Conservation (phyloP, 2,888 invertebrate genomes). For the Hyalella azteca region DNA sequence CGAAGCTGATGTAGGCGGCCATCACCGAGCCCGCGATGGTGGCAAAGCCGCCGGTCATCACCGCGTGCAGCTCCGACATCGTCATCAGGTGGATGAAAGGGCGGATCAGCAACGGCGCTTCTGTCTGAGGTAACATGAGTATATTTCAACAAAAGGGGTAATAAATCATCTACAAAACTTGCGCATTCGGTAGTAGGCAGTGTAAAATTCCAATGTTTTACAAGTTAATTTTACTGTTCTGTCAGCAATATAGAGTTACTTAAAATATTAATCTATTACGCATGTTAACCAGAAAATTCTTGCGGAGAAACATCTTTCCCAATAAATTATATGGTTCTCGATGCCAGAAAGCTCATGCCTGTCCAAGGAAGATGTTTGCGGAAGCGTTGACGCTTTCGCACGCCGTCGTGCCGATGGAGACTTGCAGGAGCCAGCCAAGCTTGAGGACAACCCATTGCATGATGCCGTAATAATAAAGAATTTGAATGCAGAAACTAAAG, state of each 20-base stretch:
- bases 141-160: too few relatives aligned
- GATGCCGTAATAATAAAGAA: slow-evolving; percentile 85
- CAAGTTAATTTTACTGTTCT: too few relatives aligned
- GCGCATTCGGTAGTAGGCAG: too few relatives aligned
- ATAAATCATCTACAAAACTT: too few relatives aligned
- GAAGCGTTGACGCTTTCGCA: slow-evolving; percentile 93
- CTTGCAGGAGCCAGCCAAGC: slow-evolving; percentile 78
- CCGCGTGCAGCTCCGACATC: slow-evolving; percentile 86
- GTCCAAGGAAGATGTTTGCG: slow-evolving; percentile 92
- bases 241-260: too few relatives aligned
- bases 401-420: slow-evolving; percentile 82
- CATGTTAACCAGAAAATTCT: too few relatives aligned
- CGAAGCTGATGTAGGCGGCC: slow-evolving; percentile 90
- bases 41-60: slow-evolving; percentile 94
- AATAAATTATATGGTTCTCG: too few relatives aligned
- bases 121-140: slow-evolving; percentile 72
- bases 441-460: slow-evolving; percentile 85
- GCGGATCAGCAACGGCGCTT: slow-evolving; percentile 85
- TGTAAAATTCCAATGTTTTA: too few relatives aligned
- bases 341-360: slow-evolving; percentile 70
- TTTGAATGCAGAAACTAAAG: slow-evolving; percentile 87
- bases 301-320: too few relatives aligned
- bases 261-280: too few relatives aligned
- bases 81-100: slow-evolving; percentile 85
- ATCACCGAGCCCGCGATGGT: slow-evolving; percentile 91